Evolutionary conservation across 2,888 invertebrate species (phyloP).

Genomic region (Trissonchulus sp.): DNA sequence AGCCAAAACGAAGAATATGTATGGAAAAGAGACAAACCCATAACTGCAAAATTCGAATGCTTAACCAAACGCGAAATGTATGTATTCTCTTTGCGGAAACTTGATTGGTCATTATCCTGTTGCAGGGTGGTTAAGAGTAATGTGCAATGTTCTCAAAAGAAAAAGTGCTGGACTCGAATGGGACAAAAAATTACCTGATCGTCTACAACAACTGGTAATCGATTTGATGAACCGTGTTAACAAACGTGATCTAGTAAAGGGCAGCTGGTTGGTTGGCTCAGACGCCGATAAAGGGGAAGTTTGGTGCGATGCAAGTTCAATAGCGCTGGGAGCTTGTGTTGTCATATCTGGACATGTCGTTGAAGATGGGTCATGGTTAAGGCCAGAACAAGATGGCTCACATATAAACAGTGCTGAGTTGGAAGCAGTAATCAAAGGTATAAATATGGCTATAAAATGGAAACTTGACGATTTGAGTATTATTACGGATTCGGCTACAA

Average conservation of each 20-base stretch:
- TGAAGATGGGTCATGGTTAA: conserved; percentile 6
- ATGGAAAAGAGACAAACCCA: neutral
- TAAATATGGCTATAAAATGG: conserved; percentile 8
- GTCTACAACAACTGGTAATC: neutral
- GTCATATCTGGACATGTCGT: neutral
- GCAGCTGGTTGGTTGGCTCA: neutral
- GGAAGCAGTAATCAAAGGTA: conserved; percentile 10
- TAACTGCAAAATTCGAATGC: neutral
- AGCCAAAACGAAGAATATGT: too few relatives aligned
- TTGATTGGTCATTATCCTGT: conserved; percentile 11
- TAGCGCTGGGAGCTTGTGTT: neutral
- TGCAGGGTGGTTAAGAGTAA: neutral
- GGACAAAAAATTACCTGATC: neutral
- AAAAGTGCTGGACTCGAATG: neutral
- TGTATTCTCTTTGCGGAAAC: neutral
- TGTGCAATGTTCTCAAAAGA: neutral
- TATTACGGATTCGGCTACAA: neutral
- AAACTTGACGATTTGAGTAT: neutral
- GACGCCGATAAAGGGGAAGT: neutral
- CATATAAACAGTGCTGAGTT: neutral
- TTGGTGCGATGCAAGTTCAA: conserved; percentile 11
- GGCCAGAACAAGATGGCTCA: neutral
- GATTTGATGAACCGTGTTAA: neutral
- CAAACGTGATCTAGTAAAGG: neutral
- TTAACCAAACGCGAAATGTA: neutral